phyloP scores from a whole-genome alignment of 2,113 vertebrate genomes.

The Nesospiza acunhae region DNA sequence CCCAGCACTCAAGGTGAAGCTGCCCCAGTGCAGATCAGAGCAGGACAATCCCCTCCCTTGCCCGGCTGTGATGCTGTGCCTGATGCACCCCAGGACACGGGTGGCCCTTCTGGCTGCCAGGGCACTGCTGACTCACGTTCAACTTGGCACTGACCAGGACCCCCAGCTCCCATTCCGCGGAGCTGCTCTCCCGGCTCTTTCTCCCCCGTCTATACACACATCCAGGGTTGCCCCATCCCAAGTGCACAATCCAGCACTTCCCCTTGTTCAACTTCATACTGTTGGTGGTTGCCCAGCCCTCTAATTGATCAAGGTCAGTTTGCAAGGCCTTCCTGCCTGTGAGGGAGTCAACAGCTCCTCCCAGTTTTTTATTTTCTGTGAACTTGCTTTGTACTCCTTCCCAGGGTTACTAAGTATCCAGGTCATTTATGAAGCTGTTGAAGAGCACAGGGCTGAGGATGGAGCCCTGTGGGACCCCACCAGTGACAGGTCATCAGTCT shows the following conservation, averaged over 20 bases:
- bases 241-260: background rate
- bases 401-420: background rate
- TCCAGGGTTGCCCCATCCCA: background rate
- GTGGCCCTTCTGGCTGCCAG: background rate
- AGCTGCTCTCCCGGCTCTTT: background rate
- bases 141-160: fast-evolving
- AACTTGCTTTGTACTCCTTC: background rate
- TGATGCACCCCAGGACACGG: fast-evolving
- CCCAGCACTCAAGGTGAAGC: background rate
- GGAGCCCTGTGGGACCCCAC: background rate
- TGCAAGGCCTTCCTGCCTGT: background rate
- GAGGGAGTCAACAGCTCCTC: background rate
- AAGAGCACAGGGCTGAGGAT: background rate
- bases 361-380: background rate
- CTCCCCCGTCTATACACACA: background rate
- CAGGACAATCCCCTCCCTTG: background rate
- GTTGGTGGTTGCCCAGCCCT: background rate
- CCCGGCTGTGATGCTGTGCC: background rate
- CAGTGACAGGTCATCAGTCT: background rate
- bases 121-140: background rate
- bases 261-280: background rate
- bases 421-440: background rate
- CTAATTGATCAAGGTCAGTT: background rate
- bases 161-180: background rate
- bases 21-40: background rate